These are phyloP conservation scores for Macrophya alboannulata DNA, from an alignment of 2,888 invertebrate species.

Conservation along the genomic window DNA sequence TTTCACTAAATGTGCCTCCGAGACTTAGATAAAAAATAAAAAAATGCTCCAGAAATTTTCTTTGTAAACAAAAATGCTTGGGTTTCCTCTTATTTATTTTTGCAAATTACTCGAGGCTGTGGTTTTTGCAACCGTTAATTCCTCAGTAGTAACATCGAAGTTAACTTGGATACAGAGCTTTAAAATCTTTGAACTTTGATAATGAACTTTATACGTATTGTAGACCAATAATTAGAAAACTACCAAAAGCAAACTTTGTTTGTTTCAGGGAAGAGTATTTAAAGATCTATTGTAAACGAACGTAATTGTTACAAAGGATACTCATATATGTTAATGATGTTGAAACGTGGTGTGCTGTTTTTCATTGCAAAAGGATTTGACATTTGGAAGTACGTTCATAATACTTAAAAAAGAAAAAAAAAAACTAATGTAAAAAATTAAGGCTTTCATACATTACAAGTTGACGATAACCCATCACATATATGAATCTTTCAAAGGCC, in stretches of 20 bases:
- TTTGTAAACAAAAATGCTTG: background rate
- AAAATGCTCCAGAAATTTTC: background rate
- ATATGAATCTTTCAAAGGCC: conserved; percentile 26
- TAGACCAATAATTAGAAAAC: conserved; percentile 10
- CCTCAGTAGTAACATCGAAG: background rate
- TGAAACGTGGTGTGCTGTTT: conserved; percentile 76
- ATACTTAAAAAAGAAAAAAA: conserved; percentile 13
- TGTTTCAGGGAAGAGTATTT: conserved; percentile 75
- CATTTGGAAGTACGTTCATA: conserved; percentile 77
- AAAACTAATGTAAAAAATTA: conserved; percentile 26
- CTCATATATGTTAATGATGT: conserved; percentile 71
- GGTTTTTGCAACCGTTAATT: background rate
- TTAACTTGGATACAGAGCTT: background rate
- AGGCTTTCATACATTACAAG: conserved; percentile 29
- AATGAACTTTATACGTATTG: conserved; percentile 1
- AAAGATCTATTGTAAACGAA: conserved; percentile 64
- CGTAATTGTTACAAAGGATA: conserved; percentile 53
- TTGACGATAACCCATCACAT: background rate
- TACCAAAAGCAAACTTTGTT: conserved; percentile 60
- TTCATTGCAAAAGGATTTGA: conserved; percentile 78
- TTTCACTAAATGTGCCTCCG: background rate
- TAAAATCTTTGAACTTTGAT: conserved; percentile 14
- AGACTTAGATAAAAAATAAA: background rate
- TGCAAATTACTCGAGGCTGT: background rate
- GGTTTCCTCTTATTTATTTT: background rate